These are phyloP conservation scores for Trichopria drosophilae DNA, from an alignment of 2,888 invertebrate genomes.

Conservation along the genomic window DNA sequence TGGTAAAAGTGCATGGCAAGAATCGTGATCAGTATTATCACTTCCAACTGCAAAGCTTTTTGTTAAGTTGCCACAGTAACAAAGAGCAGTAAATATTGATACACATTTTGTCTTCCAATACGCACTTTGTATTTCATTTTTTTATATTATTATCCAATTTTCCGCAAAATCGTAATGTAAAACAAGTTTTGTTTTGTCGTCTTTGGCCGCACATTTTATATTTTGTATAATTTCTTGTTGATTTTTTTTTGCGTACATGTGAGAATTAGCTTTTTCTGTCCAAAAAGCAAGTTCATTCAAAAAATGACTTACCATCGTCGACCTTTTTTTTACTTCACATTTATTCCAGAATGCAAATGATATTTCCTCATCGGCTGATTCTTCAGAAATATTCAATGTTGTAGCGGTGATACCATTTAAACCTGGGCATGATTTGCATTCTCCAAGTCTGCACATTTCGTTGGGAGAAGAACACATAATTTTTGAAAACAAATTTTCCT, in stretches of 20 bases:
- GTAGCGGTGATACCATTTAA: constrained; percentile 1
- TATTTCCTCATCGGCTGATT: constrained; percentile 3
- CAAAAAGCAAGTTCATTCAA: too few species aligned
- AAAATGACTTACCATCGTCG: too few species aligned
- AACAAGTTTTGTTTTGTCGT: constrained; percentile 2
- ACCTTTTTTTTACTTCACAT: too few species aligned
- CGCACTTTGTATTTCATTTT: constrained; percentile 4
- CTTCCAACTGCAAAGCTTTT: neutral
- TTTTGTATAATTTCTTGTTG: constrained; percentile 7
- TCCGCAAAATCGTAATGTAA: constrained; percentile 4
- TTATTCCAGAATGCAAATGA: constrained; percentile 3
- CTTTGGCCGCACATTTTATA: constrained; percentile 1
- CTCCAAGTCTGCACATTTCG: too few species aligned
- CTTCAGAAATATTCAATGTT: constrained; percentile 4
- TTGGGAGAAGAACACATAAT: too few species aligned
- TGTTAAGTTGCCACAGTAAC: neutral
- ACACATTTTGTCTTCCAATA: constrained; percentile 5
- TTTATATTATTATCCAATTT: neutral
- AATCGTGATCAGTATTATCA: neutral
- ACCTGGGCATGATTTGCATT: too few species aligned
- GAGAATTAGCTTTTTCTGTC: constrained; percentile 1
- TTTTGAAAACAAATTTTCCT: too few species aligned
- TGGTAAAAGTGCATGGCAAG: neutral
- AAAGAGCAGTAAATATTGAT: neutral
- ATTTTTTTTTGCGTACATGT: constrained; percentile 4